Base-by-base conservation (phyloP, 1,140 invertebrate species). In the Hesperophylax magnus region DNA sequence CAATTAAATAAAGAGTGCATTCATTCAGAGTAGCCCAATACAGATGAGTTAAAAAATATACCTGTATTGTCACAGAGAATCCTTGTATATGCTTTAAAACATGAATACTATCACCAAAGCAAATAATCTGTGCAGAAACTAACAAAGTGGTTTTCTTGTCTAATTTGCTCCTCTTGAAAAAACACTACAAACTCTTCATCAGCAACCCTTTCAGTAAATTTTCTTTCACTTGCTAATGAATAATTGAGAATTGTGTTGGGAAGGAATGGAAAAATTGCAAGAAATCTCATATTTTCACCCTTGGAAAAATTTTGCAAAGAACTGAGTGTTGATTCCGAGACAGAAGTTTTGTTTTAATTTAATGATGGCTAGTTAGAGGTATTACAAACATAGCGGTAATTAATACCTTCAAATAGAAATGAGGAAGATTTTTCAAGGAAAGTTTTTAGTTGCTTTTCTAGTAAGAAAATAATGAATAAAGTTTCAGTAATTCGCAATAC, bases 161-260 rank as follows among this genome's bases (percentile, higher is more conserved):
- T 47, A 47, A 47, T 47, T 47, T 47, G 39, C 39, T 47, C 14
- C 39, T 14, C 9, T 0, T 47, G 39, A 11, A 47, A 47, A 47
- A 47, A 47, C 39, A 47, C 39, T 47, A 8, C 9, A 47, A 14
- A 47, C 6, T 47, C 9, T 39, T 47, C 39, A 3, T 20, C 20
- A 22, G 5, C 18, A 61, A 20, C 15, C n/a, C n/a, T 61, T 24
- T 61, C 58, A 24, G 17, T 61, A 60, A 60, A 61, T 61, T 18
- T 24, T 61, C 20, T 61, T 22, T n/a, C 14, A 22, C 20, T 61
- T 24, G 58, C n/a, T 61, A 61, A 61, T 61, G 18, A 61, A 61
- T 61, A 61, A 61, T 61, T 61, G 58, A 61, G 24, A 61, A 61
- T 22, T 61, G 58, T 61, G 58, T 22, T 24, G 58, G 58, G 9